A percentile compares a stretch with the other conserved stretches of the same genome.
Conservation (phyloP, 2,888 invertebrate species). For the Dasysyrphus tricinctus region DNA sequence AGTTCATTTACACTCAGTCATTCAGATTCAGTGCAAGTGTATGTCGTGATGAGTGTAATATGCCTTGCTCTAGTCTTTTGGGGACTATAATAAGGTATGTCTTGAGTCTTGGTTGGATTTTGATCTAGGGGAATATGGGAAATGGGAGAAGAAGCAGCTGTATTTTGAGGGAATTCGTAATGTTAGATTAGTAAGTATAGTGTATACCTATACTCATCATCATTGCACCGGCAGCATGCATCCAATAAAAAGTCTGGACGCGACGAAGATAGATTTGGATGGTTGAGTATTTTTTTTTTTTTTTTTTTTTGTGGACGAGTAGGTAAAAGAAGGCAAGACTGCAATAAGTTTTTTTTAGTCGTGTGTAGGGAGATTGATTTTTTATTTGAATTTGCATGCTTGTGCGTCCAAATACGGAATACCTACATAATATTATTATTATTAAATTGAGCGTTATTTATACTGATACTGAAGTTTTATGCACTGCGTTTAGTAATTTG, state of each 20-base stretch:
- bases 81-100: neutral
- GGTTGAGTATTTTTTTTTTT: neutral
- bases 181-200: neutral
- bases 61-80: neutral
- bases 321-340: neutral
- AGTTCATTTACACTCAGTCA: conserved; percentile 52
- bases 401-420: neutral
- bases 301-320: neutral
- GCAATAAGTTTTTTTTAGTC: neutral
- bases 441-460: neutral
- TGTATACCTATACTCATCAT: neutral
- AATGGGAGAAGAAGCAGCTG: neutral
- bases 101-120: conserved; percentile 19
- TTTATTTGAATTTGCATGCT: neutral
- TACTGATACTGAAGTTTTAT: neutral
- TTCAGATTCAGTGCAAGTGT: conserved; percentile 1
- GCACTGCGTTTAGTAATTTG: neutral
- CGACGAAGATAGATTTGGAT: neutral
- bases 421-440: neutral
- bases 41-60: conserved; percentile 5
- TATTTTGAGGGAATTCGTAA: neutral
- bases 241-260: neutral
- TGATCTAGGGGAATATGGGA: conserved; percentile 21
- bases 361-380: conserved; percentile 3
- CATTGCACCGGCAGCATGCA: neutral